Base-by-base conservation (phyloP, 2,888 invertebrate species). In the Aporophyla lueneburgensis region DNA sequence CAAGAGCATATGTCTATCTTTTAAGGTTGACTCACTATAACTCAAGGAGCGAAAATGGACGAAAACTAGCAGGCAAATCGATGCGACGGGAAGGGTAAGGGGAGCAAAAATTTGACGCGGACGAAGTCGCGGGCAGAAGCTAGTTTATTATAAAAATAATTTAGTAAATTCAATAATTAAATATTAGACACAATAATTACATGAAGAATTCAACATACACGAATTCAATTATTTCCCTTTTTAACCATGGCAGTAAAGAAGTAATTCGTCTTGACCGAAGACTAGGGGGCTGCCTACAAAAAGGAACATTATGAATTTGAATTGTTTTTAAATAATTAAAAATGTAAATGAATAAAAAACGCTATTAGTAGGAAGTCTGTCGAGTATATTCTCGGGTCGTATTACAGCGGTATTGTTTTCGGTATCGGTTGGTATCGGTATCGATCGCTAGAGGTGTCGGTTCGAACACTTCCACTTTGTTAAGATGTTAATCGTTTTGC, bases 401-500 rank as follows among this genome's bases (percentile, higher is more conserved):
- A 85, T 87, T 88, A 86, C 78, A 84, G 85, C 85, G 88, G 88
- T 86, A 86, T 89, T 87, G 75, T 71, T 40, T 59, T 63, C 40
- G 24, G 83, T 89, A 92, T 93, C 91, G 91, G 67, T 53, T 56
- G 12, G 53, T 63, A 49, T 68, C 74, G 16, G 83, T 90, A 93
- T 93, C 91, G 92, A 93, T 90, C 92, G 87, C 43, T 79, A 87
- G 86, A 89, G 88, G 88, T 89, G 86, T 86, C 84, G 88, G 88
- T 83, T 86, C 79, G 86, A 84, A 88, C 89, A 90, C 90, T 92
- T 92, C 89, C 90, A 91, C 93, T 92, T 89, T 89, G 91, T 92
- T 93, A 93, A 93, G 93, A 94, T 94, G 93, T 92, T 94, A 94
- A 95, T 95, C 92, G 93, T 94, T 95, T 93, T 94, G 95, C 95